phyloP scores from a whole-genome alignment of 2,113 vertebrate genomes.

The Cromileptes altivelis region DNA sequence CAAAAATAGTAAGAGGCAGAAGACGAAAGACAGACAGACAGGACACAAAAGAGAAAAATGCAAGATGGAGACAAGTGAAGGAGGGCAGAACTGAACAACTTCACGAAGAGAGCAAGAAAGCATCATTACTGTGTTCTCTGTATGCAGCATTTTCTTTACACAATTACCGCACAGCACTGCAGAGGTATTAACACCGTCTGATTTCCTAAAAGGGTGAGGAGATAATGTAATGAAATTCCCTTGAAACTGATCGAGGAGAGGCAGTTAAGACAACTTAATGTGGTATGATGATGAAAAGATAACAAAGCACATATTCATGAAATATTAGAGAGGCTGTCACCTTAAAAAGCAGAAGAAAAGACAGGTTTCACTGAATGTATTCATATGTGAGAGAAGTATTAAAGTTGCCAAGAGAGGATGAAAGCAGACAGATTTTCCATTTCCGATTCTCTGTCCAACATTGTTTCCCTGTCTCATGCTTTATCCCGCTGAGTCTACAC shows the following conservation, averaged over 20 bases:
- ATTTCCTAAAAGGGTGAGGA: background rate
- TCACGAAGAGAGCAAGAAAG: slow-evolving; percentile 15
- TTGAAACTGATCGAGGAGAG: slow-evolving; percentile 8
- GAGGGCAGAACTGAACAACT: slow-evolving; percentile 19
- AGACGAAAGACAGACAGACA: background rate
- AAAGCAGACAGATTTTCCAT: slow-evolving; percentile 24
- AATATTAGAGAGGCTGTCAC: background rate
- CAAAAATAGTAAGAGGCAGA: slow-evolving; percentile 1
- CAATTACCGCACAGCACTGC: slow-evolving; percentile 16
- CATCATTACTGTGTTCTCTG: slow-evolving; percentile 20
- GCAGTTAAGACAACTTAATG: slow-evolving; percentile 16
- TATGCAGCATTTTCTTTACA: slow-evolving; percentile 17
- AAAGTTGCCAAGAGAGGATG: slow-evolving; percentile 11
- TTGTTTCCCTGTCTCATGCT: slow-evolving; percentile 28
- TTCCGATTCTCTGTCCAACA: slow-evolving; percentile 20
- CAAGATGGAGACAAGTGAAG: slow-evolving; percentile 4
- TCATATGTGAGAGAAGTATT: background rate
- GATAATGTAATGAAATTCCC: slow-evolving; percentile 1
- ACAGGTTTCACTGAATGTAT: slow-evolving; percentile 4
- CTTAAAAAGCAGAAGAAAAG: slow-evolving; percentile 6
- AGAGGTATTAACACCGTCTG: slow-evolving; percentile 6
- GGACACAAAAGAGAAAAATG: slow-evolving; percentile 6
- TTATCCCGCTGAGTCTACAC: slow-evolving; percentile 9
- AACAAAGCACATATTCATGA: slow-evolving; percentile 6
- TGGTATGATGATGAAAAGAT: slow-evolving; percentile 19